These are phyloP conservation scores for Callinectes sapidus DNA, from an alignment of 2,888 invertebrate species.

Conservation along the genomic window DNA sequence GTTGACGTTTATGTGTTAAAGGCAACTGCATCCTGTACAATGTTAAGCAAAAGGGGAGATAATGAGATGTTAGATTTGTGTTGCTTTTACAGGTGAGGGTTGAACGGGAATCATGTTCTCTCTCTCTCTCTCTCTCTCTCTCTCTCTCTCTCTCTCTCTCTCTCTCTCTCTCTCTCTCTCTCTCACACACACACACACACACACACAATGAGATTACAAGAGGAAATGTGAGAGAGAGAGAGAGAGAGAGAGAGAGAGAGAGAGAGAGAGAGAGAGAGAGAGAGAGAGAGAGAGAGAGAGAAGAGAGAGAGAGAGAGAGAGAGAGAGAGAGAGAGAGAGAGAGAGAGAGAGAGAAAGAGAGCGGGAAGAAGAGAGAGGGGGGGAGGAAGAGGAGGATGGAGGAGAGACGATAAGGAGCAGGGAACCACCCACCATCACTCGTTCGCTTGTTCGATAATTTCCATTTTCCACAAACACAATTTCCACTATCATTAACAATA, in stretches of 20 bases:
- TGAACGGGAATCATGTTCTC: not conserved
- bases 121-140: too few species aligned
- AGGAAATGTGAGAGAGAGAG: conserved; percentile 28
- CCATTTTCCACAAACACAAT: not conserved
- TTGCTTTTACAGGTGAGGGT: not conserved
- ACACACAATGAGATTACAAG: not conserved
- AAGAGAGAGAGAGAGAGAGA: too few species aligned
- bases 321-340: conserved; percentile 30
- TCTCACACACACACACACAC: not conserved
- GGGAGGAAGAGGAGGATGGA: not conserved
- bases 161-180: too few species aligned
- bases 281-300: conserved; percentile 41
- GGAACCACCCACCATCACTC: not conserved
- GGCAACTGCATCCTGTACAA: not conserved
- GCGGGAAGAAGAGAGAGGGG: too few species aligned
- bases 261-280: conserved; percentile 38
- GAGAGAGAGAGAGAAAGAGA: conserved; percentile 34
- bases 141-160: too few species aligned
- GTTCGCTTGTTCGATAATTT: not conserved
- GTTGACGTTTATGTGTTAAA: too few species aligned
- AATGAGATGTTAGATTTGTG: not conserved
- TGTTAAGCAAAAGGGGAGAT: not conserved
- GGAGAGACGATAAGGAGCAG: not conserved
- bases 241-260: conserved; percentile 35
- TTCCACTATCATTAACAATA: not conserved